Conservation (phyloP, 2,888 invertebrate genomes). For the Scaptodrosophila latifasciaeformis region DNA sequence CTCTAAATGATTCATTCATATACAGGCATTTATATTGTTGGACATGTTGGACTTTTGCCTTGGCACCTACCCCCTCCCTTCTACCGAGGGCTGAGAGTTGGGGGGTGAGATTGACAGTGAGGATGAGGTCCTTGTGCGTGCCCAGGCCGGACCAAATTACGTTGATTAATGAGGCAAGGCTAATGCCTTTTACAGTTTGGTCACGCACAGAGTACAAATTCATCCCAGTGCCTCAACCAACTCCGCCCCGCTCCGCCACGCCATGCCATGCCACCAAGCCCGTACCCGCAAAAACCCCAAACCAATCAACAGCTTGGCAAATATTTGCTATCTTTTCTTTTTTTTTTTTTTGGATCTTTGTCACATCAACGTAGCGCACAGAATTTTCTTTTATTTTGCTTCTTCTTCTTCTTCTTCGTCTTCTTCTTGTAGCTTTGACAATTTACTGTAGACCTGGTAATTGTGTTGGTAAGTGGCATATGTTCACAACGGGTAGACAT, state of each 20-base stretch:
- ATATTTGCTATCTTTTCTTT: background rate
- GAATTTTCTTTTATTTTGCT: background rate
- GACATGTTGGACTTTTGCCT: too few relatives aligned
- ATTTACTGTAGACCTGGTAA: slow-evolving; percentile 1
- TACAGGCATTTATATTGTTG: too few relatives aligned
- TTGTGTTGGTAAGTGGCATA: slow-evolving; percentile 8
- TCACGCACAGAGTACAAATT: slow-evolving; percentile 14
- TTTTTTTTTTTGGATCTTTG: too few relatives aligned
- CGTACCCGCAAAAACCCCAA: too few relatives aligned
- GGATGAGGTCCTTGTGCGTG: background rate
- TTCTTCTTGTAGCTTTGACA: background rate
- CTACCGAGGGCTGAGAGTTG: too few relatives aligned
- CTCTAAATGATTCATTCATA: too few relatives aligned
- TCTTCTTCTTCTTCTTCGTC: background rate
- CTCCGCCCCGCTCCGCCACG: too few relatives aligned
- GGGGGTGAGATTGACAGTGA: too few relatives aligned
- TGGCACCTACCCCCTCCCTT: too few relatives aligned
- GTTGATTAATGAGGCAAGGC: slow-evolving; percentile 17
- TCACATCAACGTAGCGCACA: too few relatives aligned
- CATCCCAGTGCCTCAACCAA: background rate
- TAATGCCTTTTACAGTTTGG: slow-evolving; percentile 12
- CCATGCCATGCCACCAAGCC: too few relatives aligned
- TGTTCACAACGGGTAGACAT: too few relatives aligned
- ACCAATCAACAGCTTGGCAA: background rate
- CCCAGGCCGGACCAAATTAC: slow-evolving; percentile 6